Percentiles rank a stretch among this genome's conserved stretches.
phyloP scores from a whole-genome alignment of 2,888 invertebrate genomes.

The Perizoma flavofasciatum region DNA sequence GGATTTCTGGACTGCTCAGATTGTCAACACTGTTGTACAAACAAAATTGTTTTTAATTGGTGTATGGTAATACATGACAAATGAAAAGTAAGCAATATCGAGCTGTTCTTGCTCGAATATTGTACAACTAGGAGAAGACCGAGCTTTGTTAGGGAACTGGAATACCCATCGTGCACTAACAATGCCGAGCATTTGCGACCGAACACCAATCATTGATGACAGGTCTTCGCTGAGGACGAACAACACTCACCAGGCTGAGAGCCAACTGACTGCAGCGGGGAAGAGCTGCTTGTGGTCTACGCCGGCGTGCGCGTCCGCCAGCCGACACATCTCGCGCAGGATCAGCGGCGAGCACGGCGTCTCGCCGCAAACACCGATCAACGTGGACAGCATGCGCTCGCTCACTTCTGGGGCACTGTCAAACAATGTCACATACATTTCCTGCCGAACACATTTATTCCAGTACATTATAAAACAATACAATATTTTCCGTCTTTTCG shows the following conservation, averaged over 20 bases:
- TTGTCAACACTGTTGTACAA: constrained; percentile 64
- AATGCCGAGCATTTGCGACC: no score
- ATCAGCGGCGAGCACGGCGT: constrained; percentile 71
- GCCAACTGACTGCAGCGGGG: constrained; percentile 91
- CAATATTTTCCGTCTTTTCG: no score
- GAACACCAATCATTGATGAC: not conserved
- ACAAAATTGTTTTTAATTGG: not conserved
- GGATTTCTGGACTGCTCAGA: constrained; percentile 66
- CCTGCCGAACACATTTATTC: no score
- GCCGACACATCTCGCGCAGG: constrained; percentile 74
- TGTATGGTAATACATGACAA: no score
- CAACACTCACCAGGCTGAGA: constrained; percentile 85
- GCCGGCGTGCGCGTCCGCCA: constrained; percentile 94
- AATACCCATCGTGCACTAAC: no score
- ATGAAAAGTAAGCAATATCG: no score
- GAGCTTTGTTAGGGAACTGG: no score
- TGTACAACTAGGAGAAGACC: no score
- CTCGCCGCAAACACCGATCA: constrained; percentile 72
- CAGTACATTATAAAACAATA: no score
- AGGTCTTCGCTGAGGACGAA: not conserved
- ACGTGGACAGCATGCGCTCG: constrained; percentile 67
- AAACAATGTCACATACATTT: no score
- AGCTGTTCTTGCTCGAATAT: no score
- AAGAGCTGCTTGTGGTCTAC: constrained; percentile 92
- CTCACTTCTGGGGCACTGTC: constrained; percentile 52